Conservation (phyloP, 2,888 invertebrate genomes). For the Synergus umbraculus region DNA sequence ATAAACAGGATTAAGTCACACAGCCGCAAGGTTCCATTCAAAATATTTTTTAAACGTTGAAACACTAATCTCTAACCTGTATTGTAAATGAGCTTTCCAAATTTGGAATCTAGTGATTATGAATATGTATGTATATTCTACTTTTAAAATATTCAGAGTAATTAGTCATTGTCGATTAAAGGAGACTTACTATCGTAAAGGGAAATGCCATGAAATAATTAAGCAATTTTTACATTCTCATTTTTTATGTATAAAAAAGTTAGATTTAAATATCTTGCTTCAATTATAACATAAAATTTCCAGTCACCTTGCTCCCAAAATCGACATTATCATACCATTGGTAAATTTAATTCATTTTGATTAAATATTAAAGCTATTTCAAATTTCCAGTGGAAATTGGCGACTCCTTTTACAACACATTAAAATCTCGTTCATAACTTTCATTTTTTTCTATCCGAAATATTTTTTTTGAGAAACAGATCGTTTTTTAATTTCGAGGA, state of each 20-base stretch:
- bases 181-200: not conserved
- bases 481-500: not conserved
- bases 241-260: not conserved
- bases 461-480: not conserved
- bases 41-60: not conserved
- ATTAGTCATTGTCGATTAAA: not conserved
- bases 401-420: too few species aligned
- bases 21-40: constrained; percentile 65
- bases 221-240: not conserved
- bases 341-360: not conserved
- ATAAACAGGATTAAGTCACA: constrained; percentile 65
- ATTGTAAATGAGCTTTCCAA: constrained; percentile 21
- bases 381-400: not conserved
- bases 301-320: not conserved
- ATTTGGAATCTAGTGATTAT: not conserved
- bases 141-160: not conserved
- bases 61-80: constrained; percentile 10
- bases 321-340: not conserved
- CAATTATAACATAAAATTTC: not conserved
- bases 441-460: too few species aligned
- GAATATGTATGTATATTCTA: not conserved
- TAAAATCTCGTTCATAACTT: too few species aligned
- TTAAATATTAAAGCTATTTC: not conserved
- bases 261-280: not conserved
- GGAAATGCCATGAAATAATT: not conserved